Percentiles rank a stretch among this genome's conserved stretches.
phyloP scores from a whole-genome alignment of 1,140 invertebrate species.

The Eurosta solidaginis region DNA sequence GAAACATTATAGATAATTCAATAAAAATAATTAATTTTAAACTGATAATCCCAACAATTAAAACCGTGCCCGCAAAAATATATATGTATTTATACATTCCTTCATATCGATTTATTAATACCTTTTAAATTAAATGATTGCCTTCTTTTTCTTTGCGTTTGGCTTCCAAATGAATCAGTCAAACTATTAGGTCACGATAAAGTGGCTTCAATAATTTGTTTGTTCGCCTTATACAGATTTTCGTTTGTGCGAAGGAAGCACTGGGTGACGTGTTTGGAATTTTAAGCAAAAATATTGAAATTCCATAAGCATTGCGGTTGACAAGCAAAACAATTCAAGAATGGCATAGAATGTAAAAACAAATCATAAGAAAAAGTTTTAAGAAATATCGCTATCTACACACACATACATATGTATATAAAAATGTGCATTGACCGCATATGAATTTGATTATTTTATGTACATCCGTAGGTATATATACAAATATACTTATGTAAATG shows the following conservation, averaged over 20 bases:
- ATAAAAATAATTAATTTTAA: too few species aligned
- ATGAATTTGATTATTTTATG: too few species aligned
- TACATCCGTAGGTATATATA: too few species aligned
- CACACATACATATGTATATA: background rate
- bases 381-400: background rate
- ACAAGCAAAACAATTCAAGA: background rate
- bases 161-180: slow-evolving; percentile 15
- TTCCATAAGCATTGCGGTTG: background rate
- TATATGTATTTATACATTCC: too few species aligned
- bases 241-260: background rate
- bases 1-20: too few species aligned
- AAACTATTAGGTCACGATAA: background rate
- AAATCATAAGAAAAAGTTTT: background rate
- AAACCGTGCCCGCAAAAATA: too few species aligned
- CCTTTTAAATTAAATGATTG: background rate
- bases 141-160: background rate
- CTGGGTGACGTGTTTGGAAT: slow-evolving; percentile 2
- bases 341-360: background rate
- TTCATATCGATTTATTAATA: too few species aligned
- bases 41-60: too few species aligned
- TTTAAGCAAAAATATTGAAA: slow-evolving; percentile 23
- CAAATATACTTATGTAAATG: background rate
- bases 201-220: background rate
- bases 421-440: background rate
- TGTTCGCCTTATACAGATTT: background rate